Evolutionary conservation across 2,888 invertebrate species (phyloP), one percentile per base, ranked within the genome.

Genomic region (Troides helena): DNA sequence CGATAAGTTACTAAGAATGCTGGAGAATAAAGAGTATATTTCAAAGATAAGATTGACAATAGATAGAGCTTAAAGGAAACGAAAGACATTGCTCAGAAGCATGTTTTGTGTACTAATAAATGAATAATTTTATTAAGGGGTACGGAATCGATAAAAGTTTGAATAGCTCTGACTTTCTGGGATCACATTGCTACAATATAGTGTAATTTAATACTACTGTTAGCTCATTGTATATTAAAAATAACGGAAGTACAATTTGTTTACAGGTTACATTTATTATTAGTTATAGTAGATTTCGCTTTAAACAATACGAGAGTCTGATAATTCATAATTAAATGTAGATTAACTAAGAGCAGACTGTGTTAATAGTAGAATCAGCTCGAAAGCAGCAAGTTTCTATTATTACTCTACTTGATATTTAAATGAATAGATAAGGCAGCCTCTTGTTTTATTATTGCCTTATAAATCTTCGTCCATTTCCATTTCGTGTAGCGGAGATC

Each of bases 261-360:
- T 61, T 30, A 65, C 5, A 3, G 30, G 30, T 4, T 30, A 30
- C 30, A 30, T 30, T 25, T 4, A 25, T 25, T 25, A 4, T 25
- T 25, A 3, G 2, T 65, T 56, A 62, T 21, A 59, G 59, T 23
- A n/a, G 50, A 67, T 70, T 36, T 59, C 63, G 63, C 67, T 64
- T 43, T 14, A 60, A 39, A 18, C 39, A 30, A 63, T 67, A 57
- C 60, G 14, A 0, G 36, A 62, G 30, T 46, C 30, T n/a, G 14
- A 61, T 62, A 69, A 69, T 58, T 65, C 62, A 69, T 65, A 36
- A 43, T 12, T n/a, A 46, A 17, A 10, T 8, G 23, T 61, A 69
- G 69, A 65, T 64, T 65, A 65, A 64, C 30, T 61, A 10, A 23
- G 53, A 60, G 25, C 67, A 65, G 64, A 46, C 23, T 53, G 43